phyloP scores from a whole-genome alignment of 2,888 invertebrate species.

The Ormia ochracea region DNA sequence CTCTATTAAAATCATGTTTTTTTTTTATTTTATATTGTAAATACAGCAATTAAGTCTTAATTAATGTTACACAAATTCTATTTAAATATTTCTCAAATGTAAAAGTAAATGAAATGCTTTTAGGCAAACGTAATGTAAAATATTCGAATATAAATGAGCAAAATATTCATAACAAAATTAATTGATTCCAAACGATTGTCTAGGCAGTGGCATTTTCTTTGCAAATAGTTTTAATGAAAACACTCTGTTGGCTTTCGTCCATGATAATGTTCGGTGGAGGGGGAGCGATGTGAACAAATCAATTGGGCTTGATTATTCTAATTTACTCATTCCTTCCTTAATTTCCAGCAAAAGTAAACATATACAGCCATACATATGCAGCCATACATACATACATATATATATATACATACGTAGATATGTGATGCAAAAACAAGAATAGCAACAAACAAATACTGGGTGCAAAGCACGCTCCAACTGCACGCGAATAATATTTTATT shows the following conservation, averaged over 20 bases:
- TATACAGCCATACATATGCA: constrained; percentile 1
- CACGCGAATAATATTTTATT: constrained; percentile 65
- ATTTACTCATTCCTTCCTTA: background rate
- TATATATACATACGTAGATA: background rate
- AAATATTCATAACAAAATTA: background rate
- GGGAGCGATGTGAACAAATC: constrained; percentile 20
- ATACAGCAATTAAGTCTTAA: constrained; percentile 26
- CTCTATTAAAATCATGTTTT: too few relatives aligned
- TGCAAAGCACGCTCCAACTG: constrained; percentile 66
- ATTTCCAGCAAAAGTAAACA: constrained; percentile 41
- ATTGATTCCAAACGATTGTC: background rate
- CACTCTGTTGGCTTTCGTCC: background rate
- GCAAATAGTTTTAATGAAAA: background rate
- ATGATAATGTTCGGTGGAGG: background rate
- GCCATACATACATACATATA: background rate
- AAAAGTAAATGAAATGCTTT: background rate
- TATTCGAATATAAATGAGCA: background rate
- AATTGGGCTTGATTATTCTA: constrained; percentile 35
- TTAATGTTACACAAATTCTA: background rate
- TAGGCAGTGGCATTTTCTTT: background rate
- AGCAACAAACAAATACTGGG: constrained; percentile 35
- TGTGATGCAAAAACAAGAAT: constrained; percentile 55
- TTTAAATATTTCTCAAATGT: background rate
- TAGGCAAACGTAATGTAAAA: background rate
- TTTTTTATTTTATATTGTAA: background rate